Evolutionary conservation across 1,140 invertebrate species (phyloP).

Genomic region (Pectinophora gossypiella): DNA sequence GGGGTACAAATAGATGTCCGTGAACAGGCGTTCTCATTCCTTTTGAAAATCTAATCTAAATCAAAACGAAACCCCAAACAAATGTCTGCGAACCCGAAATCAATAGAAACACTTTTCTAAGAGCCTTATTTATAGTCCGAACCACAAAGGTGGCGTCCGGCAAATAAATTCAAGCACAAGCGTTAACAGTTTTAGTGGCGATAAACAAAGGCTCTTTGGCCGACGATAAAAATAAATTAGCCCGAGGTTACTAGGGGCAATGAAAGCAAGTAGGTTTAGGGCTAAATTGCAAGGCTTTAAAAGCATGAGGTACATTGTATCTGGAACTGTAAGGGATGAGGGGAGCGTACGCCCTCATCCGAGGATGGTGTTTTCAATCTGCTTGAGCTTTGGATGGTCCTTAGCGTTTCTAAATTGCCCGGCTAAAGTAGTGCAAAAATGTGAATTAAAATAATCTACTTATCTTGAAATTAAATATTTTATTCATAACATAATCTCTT

Average conservation of each 20-base stretch:
- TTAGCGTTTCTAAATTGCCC: too few relatives aligned
- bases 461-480: too few relatives aligned
- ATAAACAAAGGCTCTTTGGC: conserved; percentile 33
- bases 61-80: too few relatives aligned
- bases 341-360: neutral
- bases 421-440: too few relatives aligned
- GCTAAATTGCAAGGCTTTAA: neutral
- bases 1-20: too few relatives aligned
- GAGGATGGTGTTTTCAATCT: neutral
- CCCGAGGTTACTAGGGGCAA: conserved; percentile 1
- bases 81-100: conserved; percentile 1
- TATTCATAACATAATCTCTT: too few relatives aligned
- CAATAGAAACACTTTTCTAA: conserved; percentile 1
- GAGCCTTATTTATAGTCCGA: conserved; percentile 34
- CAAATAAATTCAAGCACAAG: neutral
- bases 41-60: too few relatives aligned
- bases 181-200: conserved; percentile 28
- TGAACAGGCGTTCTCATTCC: too few relatives aligned
- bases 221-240: conserved; percentile 49
- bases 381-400: too few relatives aligned
- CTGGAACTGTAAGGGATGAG: too few relatives aligned
- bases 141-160: conserved; percentile 17
- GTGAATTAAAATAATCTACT: too few relatives aligned
- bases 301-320: too few relatives aligned
- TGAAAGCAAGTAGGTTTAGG: neutral